Conservation (phyloP, 30 jellyfish, hydroid and myxozoan genomes). For the Mastigias papua region DNA sequence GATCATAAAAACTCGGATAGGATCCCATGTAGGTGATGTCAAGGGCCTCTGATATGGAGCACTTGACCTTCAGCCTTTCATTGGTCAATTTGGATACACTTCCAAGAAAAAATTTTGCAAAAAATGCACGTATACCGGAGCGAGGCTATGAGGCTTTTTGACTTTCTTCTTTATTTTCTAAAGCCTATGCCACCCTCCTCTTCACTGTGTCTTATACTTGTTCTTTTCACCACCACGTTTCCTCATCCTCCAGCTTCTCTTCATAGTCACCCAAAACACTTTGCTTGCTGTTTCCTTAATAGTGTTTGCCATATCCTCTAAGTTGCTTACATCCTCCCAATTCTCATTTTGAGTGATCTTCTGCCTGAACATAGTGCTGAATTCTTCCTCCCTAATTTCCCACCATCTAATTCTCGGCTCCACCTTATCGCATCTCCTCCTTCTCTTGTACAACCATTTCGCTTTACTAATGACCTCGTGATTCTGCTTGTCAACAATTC, state of each 20-base stretch:
- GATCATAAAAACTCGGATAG: no score
- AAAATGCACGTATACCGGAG: no score
- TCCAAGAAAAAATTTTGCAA: no score
- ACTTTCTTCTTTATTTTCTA: no score
- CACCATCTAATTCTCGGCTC: background rate
- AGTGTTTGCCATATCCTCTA: background rate
- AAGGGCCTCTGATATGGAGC: no score
- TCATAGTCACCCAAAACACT: no score
- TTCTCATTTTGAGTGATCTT: background rate
- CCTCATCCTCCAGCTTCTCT: background rate
- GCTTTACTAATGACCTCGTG: background rate
- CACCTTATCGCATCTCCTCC: background rate
- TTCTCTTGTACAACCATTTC: background rate
- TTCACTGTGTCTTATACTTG: background rate
- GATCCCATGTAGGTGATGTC: no score
- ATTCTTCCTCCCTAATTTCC: background rate
- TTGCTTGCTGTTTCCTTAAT: background rate
- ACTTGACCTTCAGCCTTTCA: no score
- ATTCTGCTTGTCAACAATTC: background rate
- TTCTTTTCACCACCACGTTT: background rate
- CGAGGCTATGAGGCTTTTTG: no score
- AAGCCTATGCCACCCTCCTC: no score
- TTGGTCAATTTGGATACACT: no score
- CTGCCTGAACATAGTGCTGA: background rate
- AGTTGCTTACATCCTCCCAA: background rate